Base-by-base conservation (phyloP, 2,113 vertebrate genomes). In the Spilogale gracilis region DNA sequence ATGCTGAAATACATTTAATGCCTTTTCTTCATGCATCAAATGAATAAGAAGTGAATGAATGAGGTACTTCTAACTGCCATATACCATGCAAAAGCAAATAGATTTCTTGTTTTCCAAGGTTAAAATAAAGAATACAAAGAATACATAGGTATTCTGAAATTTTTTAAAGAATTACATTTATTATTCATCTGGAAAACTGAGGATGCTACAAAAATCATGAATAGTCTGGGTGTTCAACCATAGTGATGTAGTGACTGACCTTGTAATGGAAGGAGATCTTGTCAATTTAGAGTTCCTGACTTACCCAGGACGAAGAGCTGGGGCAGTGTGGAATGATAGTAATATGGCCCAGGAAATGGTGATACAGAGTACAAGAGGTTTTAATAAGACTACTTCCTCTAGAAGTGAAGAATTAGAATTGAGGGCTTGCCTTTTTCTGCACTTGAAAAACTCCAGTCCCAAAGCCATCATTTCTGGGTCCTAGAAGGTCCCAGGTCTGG, bases 1-100 rank as follows among this genome's bases (percentile, higher is more conserved):
- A 99, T 38, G 96, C 95, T 98, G 98, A 98, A 98, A 99, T 98
- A 98, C 92, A 98, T 98, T 99, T 98, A 98, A 98, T 98, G 98
- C 96, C 97, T 98, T 98, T 99, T 98, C 98, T 98, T 98, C 97
- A 98, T 98, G 98, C 98, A 98, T 98, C 98, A 98, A 98, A 98
- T 97, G 97, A 98, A 99, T 98, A 98, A 97, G 98, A 98, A 98
- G 97, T 58, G 96, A 98, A 95, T 95, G 93, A 98, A 96, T 95
- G 96, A 97, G 95, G 85, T 98, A 97, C 95, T 98, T 98, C 95
- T 97, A 85, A 88, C 93, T 98, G 92, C 96, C 97, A 96, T 97
- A 92, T 89, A 97, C 95, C 81, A 21, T 96, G 97, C 78, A 94
- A 86, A 92, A 97, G 94, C 98, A 98, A 98, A 98, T 95, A 98